Base-by-base conservation (phyloP, 2,113 vertebrate genomes). In the Gasterosteus aculeatus region DNA sequence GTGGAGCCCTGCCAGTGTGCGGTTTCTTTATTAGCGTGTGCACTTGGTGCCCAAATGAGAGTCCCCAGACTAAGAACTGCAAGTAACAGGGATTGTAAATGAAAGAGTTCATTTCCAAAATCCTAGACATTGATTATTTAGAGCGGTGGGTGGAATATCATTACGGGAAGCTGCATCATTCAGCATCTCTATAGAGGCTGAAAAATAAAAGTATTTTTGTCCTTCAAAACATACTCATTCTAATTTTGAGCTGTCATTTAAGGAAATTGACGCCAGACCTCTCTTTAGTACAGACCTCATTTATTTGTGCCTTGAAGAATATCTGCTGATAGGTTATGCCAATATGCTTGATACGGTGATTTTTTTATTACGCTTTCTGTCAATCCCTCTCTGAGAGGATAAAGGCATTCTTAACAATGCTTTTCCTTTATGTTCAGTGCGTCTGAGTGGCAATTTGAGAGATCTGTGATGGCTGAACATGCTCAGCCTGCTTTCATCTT, bases 11-110 rank as follows among this genome's bases (percentile, higher is more conserved):
- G 88, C 83, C 82, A 78, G 73, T 69, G 11, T 77, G 69, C 79
- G 75, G 26, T 68, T 33, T 33, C 78, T 81, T 85, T 87, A 84
- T 81, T 85, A 86, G 73, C 46, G 64, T 60, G 68, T 66, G 84
- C 78, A 77, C 57, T 61, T 29, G 18, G 49, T 63, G 49, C 56
- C 51, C 39, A 80, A 70, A 89, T 85, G 81, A 63, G 1, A 64
- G 69, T 74, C 81, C 65, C 57, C 39, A 76, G 68, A 83, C 64
- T 58, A 26, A 51, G 33, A 70, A 60, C 7, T 15, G 63, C 31
- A 78, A 82, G 49, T 66, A 42, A 60, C 26, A 77, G 18, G 5
- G 75, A 72, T 62, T 72, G 51, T 68, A 83, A 87, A 75, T 82
- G 41, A 67, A 87, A 76, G 64, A 69, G 47, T 31, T 83, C 4